phyloP scores from a whole-genome alignment of 1,140 invertebrate species.

The Danaus plexippus region DNA sequence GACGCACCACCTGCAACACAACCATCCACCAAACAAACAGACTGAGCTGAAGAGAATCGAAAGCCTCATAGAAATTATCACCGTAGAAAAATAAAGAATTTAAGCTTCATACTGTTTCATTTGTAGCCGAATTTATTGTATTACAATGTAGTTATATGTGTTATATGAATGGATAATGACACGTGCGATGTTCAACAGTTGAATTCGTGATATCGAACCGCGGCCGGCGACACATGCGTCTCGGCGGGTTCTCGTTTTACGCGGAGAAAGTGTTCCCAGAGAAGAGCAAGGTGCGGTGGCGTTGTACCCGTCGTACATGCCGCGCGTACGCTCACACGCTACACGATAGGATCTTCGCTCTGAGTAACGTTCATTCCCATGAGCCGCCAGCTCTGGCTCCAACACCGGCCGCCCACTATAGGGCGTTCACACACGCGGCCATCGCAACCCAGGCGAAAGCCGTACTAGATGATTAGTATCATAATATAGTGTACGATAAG shows the following conservation, averaged over 20 bases:
- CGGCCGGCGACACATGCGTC: conserved; percentile 64
- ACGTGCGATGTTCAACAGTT: conserved; percentile 55
- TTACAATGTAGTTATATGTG: conserved; percentile 5
- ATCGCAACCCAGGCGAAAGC: conserved; percentile 45
- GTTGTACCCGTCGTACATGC: conserved; percentile 68
- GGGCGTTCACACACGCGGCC: conserved; percentile 33
- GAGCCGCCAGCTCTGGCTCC: conserved; percentile 43
- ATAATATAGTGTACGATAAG: no score
- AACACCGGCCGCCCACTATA: conserved; percentile 20
- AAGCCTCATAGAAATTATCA: conserved; percentile 55
- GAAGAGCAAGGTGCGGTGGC: conserved; percentile 69
- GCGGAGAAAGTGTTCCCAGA: conserved; percentile 69
- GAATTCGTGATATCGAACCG: conserved; percentile 71
- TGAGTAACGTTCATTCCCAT: conserved; percentile 68
- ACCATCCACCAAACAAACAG: conserved; percentile 36
- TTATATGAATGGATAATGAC: conserved; percentile 34
- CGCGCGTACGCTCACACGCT: conserved; percentile 68
- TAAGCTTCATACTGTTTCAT: background rate
- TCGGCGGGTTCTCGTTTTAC: conserved; percentile 68
- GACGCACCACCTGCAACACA: conserved; percentile 33
- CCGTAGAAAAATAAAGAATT: conserved; percentile 22
- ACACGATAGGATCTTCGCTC: conserved; percentile 67
- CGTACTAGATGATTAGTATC: conserved; percentile 41
- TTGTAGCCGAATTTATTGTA: background rate
- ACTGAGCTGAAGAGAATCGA: conserved; percentile 44